Percentiles rank a stretch among this genome's conserved stretches.
Conservation (phyloP, 1,140 invertebrate species). For the Schlechtendalia chinensis region DNA sequence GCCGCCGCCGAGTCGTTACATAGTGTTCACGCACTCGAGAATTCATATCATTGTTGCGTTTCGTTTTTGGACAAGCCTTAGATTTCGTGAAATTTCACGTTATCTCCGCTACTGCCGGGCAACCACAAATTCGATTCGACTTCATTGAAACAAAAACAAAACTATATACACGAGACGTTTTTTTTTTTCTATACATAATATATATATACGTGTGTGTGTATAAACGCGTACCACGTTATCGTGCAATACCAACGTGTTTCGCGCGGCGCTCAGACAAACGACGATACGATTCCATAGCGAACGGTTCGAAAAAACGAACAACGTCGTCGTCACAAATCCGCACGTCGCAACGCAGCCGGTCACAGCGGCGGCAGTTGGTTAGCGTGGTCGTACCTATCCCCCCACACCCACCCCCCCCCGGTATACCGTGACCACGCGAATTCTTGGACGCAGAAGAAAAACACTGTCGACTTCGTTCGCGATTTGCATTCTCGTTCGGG, state of each 20-base stretch:
- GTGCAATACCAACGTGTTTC: too few relatives aligned
- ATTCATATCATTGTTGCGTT: not conserved
- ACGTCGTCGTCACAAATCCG: too few relatives aligned
- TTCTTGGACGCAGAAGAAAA: not conserved
- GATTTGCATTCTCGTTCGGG: slow-evolving; percentile 10
- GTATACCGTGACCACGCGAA: not conserved
- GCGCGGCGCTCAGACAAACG: not conserved
- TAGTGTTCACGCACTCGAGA: not conserved
- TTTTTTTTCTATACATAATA: not conserved
- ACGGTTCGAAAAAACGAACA: not conserved
- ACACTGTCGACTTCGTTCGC: not conserved
- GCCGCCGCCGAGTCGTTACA: too few relatives aligned
- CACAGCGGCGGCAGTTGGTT: too few relatives aligned
- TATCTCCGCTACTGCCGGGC: too few relatives aligned
- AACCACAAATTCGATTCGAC: too few relatives aligned
- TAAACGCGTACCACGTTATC: not conserved
- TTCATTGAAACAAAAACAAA: too few relatives aligned
- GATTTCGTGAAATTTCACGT: too few relatives aligned
- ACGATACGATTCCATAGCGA: not conserved
- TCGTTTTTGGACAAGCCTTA: not conserved
- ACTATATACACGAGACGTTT: not conserved
- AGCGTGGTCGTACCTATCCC: too few relatives aligned
- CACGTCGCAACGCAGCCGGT: too few relatives aligned
- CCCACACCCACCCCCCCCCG: too few relatives aligned
- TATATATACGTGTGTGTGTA: too few relatives aligned